A percentile compares a stretch with the other conserved stretches of the same genome.
Evolutionary conservation across 2,888 invertebrate genomes (phyloP).

Genomic region (Ceriagrion tenellum): DNA sequence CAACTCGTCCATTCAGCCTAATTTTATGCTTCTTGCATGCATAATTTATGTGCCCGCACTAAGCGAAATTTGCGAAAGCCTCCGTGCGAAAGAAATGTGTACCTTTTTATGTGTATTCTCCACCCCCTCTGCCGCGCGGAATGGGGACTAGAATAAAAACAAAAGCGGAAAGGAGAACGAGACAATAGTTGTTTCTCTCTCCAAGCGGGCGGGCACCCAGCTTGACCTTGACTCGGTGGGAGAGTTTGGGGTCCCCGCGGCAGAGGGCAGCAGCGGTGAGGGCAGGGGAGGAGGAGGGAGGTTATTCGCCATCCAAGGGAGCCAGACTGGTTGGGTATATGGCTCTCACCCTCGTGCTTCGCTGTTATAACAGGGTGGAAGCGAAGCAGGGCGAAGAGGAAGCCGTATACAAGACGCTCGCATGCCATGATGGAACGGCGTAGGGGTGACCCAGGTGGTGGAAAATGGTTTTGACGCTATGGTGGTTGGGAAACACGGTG

Average conservation of each 20-base stretch:
- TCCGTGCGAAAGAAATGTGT: too few species aligned
- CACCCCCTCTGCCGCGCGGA: too few species aligned
- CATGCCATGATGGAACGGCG: neutral
- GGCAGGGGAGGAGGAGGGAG: conserved; percentile 5
- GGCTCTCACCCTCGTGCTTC: too few species aligned
- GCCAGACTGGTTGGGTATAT: neutral
- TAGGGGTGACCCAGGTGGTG: too few species aligned
- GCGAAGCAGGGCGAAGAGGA: neutral
- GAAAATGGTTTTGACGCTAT: too few species aligned
- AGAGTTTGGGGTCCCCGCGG: neutral
- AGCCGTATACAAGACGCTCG: neutral
- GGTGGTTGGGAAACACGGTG: too few species aligned
- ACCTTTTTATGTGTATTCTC: too few species aligned
- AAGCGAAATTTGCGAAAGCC: too few species aligned
- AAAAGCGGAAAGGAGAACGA: neutral
- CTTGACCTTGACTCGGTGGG: conserved; percentile 42
- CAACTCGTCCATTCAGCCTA: too few species aligned
- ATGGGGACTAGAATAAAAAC: neutral
- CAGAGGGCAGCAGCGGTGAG: neutral
- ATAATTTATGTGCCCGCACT: too few species aligned
- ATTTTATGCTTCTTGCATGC: too few species aligned
- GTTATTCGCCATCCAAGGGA: neutral
- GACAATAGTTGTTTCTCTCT: neutral
- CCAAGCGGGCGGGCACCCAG: conserved; percentile 56
- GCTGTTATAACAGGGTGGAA: too few species aligned